Evolutionary conservation across 2,888 invertebrate species (phyloP), one percentile per base, ranked within the genome.

Genomic region (Fragum fragum): DNA sequence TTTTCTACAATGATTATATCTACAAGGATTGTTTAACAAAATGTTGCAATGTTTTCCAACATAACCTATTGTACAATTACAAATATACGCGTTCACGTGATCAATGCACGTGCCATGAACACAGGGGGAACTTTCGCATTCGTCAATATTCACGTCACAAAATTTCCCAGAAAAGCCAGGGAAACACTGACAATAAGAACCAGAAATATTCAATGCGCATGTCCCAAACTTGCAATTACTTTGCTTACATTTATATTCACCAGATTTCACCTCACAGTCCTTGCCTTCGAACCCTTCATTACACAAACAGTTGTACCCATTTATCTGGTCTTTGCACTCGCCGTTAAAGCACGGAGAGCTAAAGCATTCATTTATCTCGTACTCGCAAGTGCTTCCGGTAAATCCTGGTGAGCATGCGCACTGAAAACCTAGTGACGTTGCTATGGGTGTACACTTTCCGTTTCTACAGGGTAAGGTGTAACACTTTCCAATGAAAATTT

Each of bases 111-210:
- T n/a, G 0, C 83, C 83, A 47, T 80, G 71, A 18, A n/a, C 26
- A 66, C 83, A 83, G 3, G 83, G 83, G 21, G 71, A 74, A 32
- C 28, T 42, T 21, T 36, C 7, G 72, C 83, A 83, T 36, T 79
- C 80, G 32, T 83, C 55, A 3, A 83, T 70, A 47, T 80, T 66
- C 5, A 66, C 29, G 5, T 83, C 80, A 23, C 83, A 83, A 1
- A 5, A 29, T 1, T 0, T 21, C 1, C 83, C 83, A 14, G 70
- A 66, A 70, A 76, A 83, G n/a, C 83, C 83, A 21, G 83, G 83
- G 39, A 83, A 83, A 75, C 83, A 83, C n/a, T 80, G 79, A 28
- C 83, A 83, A 32, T 66, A 83, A 6, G 79, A 79, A 7, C 83
- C 83, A n/a, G 66, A 77, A 59, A 47, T 52, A 55, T 83, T 80